Percentiles rank a stretch among this genome's conserved stretches.
Conservation (phyloP, 2,113 vertebrate genomes). For the Trogon melanurus region DNA sequence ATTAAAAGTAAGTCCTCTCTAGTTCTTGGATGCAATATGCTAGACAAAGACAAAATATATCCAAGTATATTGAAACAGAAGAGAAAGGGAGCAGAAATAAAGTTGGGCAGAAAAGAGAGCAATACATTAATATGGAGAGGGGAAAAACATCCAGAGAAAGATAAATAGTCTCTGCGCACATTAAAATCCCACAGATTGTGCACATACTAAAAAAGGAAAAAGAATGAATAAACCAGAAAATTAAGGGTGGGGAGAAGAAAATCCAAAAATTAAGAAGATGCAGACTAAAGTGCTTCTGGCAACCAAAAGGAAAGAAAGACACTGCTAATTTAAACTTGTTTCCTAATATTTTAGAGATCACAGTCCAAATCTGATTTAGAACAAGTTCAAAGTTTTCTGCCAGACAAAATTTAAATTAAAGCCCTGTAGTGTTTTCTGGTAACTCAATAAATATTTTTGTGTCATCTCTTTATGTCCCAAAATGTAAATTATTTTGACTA, state of each 20-base stretch:
- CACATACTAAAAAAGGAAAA: background rate
- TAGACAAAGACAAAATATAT: background rate
- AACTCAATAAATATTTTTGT: background rate
- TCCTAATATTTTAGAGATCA: background rate
- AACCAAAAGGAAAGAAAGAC: background rate
- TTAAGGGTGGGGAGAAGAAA: background rate
- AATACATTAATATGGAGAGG: background rate
- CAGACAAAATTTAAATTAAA: slow-evolving; percentile 19
- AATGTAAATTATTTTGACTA: background rate
- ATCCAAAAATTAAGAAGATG: background rate
- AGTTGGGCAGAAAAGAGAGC: background rate
- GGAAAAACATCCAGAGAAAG: background rate
- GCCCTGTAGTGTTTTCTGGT: background rate
- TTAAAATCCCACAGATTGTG: background rate
- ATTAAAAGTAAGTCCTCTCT: background rate
- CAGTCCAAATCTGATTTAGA: background rate
- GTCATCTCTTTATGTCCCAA: background rate
- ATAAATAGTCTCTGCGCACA: background rate
- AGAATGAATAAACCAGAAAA: background rate
- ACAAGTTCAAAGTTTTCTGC: background rate
- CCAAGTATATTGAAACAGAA: background rate
- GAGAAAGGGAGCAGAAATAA: background rate
- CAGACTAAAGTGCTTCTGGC: background rate
- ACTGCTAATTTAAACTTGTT: background rate
- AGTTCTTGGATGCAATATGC: background rate